Evolutionary conservation across 1,140 invertebrate species (phyloP), one percentile per base, ranked within the genome.

Genomic region (Kradibia gibbosae): DNA sequence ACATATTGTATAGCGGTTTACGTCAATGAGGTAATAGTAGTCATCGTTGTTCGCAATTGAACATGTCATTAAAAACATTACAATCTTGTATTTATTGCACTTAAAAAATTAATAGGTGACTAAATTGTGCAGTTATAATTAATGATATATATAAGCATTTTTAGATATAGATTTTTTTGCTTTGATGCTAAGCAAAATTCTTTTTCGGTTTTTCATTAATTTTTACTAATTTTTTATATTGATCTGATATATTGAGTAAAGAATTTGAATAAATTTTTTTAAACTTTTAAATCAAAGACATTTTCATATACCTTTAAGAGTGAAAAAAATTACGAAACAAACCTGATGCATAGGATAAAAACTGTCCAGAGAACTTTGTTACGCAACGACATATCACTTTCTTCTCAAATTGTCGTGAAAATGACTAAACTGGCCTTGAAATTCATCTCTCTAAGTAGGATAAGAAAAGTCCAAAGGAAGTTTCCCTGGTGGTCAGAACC

Each of bases 391-490:
- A 42, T 28, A 20, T 72, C 48, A 55, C 71, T 20, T 36, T 39
- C 17, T 55, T 57, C 31, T 75, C 53, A 53, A 75, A 25, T 17
- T 70, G 74, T 67, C 82, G 84, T 84, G 85, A 80, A 81, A 84
- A 83, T 81, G 84, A 85, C 55, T 82, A 82, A 83, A 85, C 82
- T 81, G 88, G 86, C 88, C 90, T 91, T 91, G 90, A 90, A 90
- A 89, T 89, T 86, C 85, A 88, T 89, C 88, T 87, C 87, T 84
- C 84, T 88, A 57, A 90, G 86, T 88, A 87, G 89, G 87, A 90
- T 90, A 90, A 90, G 88, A 60, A 74, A 28, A 50, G 42, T 36
- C 45, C 78, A 79, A n/a, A 84, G 84, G 77, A 78, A 60, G 82
- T 85, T 89, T 88, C 84, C 88, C 84, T 78, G 84, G 70, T 83